Conservation (phyloP, 2,888 invertebrate species). For the Synanthedon myopaeformis region DNA sequence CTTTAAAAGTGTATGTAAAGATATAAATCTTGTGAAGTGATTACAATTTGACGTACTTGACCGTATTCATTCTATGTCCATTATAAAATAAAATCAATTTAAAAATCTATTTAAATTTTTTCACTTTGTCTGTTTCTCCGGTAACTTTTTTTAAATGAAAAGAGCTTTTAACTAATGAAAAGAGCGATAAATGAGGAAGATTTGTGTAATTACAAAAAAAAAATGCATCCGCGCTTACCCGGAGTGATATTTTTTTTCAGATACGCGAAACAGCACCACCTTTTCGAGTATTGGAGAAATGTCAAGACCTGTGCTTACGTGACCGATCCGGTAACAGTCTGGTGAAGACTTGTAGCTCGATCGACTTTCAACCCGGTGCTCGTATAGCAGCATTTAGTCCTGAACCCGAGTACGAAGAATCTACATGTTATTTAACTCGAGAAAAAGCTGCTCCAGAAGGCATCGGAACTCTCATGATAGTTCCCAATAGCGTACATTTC, state of each 20-base stretch:
- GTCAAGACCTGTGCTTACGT: slow-evolving; percentile 85
- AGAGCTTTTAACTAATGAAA: too few species aligned
- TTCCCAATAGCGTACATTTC: slow-evolving; percentile 90
- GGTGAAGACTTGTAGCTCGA: slow-evolving; percentile 87
- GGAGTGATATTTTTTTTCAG: slow-evolving; percentile 30
- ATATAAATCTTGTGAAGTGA: neutral
- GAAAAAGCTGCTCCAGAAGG: slow-evolving; percentile 91
- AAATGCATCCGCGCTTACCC: too few species aligned
- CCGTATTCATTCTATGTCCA: too few species aligned
- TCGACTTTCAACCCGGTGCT: slow-evolving; percentile 91
- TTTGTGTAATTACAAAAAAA: too few species aligned
- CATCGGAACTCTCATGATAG: slow-evolving; percentile 87
- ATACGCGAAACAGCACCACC: slow-evolving; percentile 86
- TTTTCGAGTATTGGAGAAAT: slow-evolving; percentile 88
- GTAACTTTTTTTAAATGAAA: too few species aligned
- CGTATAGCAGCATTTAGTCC: slow-evolving; percentile 85
- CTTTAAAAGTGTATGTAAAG: neutral
- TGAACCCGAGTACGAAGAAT: slow-evolving; percentile 87
- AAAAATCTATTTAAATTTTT: too few species aligned
- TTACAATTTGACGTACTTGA: neutral
- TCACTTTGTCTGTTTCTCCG: too few species aligned
- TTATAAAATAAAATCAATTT: too few species aligned
- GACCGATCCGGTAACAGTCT: slow-evolving; percentile 87
- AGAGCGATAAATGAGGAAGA: too few species aligned
- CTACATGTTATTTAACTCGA: slow-evolving; percentile 85